phyloP scores from a whole-genome alignment of 2,797 vertebrate genomes.

The Xenopus petersii region DNA sequence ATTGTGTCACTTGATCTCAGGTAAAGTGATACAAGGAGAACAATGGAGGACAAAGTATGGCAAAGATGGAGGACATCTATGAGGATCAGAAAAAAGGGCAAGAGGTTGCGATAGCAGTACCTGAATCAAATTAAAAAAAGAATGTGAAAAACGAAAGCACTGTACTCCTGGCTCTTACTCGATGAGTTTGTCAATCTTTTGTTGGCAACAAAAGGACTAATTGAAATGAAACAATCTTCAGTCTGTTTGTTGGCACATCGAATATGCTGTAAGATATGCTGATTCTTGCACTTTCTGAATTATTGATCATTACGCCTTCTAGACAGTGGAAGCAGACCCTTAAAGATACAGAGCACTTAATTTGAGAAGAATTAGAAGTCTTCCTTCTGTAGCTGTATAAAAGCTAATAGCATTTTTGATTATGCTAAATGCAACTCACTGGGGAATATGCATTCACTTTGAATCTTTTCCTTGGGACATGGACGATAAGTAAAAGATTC shows the following conservation, averaged over 20 bases:
- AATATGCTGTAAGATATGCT: constrained; percentile 85
- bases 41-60: constrained; percentile 59
- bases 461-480: constrained; percentile 28
- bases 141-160: constrained; percentile 72
- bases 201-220: constrained; percentile 86
- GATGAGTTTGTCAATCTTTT: constrained; percentile 81
- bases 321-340: constrained; percentile 58
- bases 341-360: constrained; percentile 16
- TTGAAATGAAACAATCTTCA: constrained; percentile 81
- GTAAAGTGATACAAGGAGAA: constrained; percentile 72
- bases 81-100: constrained; percentile 48
- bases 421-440: constrained; percentile 35
- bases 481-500: constrained; percentile 32
- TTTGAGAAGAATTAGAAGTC: constrained; percentile 16
- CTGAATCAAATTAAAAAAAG: constrained; percentile 56
- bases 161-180: constrained; percentile 67
- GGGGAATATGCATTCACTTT: constrained; percentile 34
- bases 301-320: constrained; percentile 77
- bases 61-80: constrained; percentile 47
- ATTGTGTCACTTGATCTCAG: constrained; percentile 80
- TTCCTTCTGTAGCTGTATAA: constrained; percentile 31
- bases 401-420: constrained; percentile 45
- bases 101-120: constrained; percentile 54
- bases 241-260: constrained; percentile 85
- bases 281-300: constrained; percentile 82